These are phyloP conservation scores for Callipepla californica DNA, from an alignment of 2,113 vertebrate species.

Conservation along the genomic window DNA sequence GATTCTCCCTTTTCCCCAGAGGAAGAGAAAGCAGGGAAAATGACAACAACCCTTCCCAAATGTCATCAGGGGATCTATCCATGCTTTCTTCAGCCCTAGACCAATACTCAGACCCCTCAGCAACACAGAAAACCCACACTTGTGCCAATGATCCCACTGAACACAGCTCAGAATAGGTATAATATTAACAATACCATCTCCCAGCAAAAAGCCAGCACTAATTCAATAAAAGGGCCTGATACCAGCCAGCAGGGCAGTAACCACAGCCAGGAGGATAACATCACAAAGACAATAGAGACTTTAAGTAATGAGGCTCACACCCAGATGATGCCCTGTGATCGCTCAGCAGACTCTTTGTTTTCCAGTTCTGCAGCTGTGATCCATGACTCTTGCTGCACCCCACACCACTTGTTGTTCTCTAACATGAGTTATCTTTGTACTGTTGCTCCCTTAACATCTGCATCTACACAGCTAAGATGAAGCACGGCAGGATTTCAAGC, in stretches of 20 bases:
- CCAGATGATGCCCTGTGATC: neutral
- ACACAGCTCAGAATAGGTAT: fast-evolving
- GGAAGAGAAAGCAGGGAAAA: neutral
- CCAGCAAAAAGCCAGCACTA: neutral
- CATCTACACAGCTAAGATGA: neutral
- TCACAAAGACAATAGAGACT: neutral
- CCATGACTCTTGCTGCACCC: neutral
- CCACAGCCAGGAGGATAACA: fast-evolving
- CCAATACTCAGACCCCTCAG: neutral
- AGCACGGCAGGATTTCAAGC: neutral
- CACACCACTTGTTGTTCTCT: neutral
- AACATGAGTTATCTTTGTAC: neutral
- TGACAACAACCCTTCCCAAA: neutral
- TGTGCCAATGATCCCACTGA: neutral
- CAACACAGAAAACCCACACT: neutral
- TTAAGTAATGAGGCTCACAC: neutral
- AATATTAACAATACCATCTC: fast-evolving
- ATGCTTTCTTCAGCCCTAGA: neutral
- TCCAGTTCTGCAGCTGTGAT: neutral
- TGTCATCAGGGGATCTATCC: neutral
- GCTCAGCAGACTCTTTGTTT: neutral
- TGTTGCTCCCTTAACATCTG: neutral
- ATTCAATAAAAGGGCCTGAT: neutral
- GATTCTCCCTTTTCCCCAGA: neutral
- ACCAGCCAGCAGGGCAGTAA: neutral